phyloP scores from a whole-genome alignment of 2,888 invertebrate genomes.

The Amphipoea oculea region DNA sequence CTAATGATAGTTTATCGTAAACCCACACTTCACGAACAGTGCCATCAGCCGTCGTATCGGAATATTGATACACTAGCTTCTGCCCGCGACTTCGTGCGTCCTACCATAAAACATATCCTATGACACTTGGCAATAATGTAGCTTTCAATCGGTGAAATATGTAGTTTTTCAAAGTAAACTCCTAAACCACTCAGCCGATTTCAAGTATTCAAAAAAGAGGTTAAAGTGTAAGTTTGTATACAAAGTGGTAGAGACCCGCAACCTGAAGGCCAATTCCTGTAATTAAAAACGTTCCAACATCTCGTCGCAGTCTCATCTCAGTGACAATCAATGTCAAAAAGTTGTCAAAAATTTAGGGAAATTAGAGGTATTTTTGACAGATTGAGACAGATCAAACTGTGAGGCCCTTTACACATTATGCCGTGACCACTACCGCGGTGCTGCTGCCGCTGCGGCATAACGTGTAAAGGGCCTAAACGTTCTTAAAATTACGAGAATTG shows the following conservation, averaged over 20 bases:
- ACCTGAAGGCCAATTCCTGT: not conserved
- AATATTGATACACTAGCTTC: constrained; percentile 4
- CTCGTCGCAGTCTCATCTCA: no score
- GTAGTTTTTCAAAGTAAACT: not conserved
- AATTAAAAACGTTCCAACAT: not conserved
- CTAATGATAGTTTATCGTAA: constrained; percentile 59
- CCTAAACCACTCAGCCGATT: not conserved
- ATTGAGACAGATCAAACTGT: no score
- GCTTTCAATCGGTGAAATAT: not conserved
- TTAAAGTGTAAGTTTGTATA: not conserved
- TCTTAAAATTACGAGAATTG: no score
- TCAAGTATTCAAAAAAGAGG: not conserved
- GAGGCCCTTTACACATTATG: no score
- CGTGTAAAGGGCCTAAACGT: no score
- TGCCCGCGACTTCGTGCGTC: not conserved
- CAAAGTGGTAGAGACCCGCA: not conserved
- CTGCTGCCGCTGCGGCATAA: no score
- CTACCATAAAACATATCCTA: not conserved
- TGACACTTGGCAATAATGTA: not conserved
- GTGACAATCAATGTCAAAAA: no score
- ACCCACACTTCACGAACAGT: constrained; percentile 44
- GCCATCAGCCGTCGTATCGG: not conserved
- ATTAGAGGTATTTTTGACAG: no score
- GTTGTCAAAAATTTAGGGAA: no score
- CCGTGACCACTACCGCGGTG: no score